Evolutionary conservation across 1,140 invertebrate genomes (phyloP), one percentile per base, ranked within the genome.

Genomic region (Acyrthosiphon pisum): DNA sequence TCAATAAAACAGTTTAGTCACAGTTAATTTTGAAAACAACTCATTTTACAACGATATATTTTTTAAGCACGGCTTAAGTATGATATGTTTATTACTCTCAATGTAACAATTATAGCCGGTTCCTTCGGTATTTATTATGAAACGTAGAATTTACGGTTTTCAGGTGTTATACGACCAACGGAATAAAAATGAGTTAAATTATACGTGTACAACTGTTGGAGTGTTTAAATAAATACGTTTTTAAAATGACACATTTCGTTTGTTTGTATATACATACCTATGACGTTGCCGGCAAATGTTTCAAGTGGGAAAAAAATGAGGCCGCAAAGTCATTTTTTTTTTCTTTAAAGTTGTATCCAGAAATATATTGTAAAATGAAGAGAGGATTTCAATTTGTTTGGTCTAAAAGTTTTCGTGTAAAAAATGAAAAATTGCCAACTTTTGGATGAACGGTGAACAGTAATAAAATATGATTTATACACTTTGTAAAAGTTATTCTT

Each of bases 341-440:
- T 53, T 22, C 50, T 22, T 53, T 22, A 53, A 89, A 89, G 88
- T 89, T 37, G 35, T 26, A 37, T 1, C 41, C 14, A 56, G 48
- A 53, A 53, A 89, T 35, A 89, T 56, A 87, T 87, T 56, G 48
- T 56, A 35, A 53, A 23, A 53, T 41, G 22, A 89, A 89, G 48
- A 89, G 88, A 26, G 50, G 88, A 89, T 89, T 89, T 89, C 50
- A 89, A 89, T 89, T 89, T 89, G 88, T 89, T 89, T 41, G 35
- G 48, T 30, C 87, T 89, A 89, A 89, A 89, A 89, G 88, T 89
- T 89, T 89, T 89, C 48, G 35, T 56, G 88, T 89, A 89, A 89
- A 89, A 87, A 89, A 89, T 89, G 88, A 89, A 89, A 89, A 89
- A 56, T 53, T 89, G 50, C 88, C 50, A 56, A 56, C 88, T 41